Conservation (phyloP, 53 echinoderm and acorn worm species). For the Crossaster papposus region DNA sequence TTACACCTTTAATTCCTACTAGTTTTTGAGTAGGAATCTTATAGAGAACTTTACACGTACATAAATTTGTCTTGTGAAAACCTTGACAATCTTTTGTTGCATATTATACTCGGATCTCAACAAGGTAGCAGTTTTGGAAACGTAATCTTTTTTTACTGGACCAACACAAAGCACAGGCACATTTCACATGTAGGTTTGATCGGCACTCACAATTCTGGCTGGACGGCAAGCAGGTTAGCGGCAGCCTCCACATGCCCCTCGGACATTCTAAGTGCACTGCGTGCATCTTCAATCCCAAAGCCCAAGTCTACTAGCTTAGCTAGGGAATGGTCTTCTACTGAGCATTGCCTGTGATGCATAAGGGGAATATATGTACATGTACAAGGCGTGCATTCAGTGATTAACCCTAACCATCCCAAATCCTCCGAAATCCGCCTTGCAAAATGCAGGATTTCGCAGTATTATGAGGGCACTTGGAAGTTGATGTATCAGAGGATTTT, state of each 20-base stretch:
- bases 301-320: conserved; percentile 62
- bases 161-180: background rate
- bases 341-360: conserved; percentile 23
- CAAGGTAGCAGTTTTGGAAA: too few species aligned
- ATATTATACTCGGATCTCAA: too few species aligned
- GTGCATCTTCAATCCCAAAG: conserved; percentile 55
- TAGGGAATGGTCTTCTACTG: conserved; percentile 62
- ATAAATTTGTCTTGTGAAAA: too few species aligned
- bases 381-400: background rate
- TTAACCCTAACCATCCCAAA: too few species aligned
- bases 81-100: too few species aligned
- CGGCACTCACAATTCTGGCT: conserved; percentile 65
- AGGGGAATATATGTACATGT: background rate
- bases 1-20: too few species aligned
- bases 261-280: conserved; percentile 61
- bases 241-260: conserved; percentile 61
- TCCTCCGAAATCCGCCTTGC: too few species aligned
- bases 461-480: too few species aligned
- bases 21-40: too few species aligned
- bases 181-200: background rate
- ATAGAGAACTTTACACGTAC: too few species aligned
- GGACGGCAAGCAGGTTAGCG: conserved; percentile 51
- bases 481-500: too few species aligned
- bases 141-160: background rate
- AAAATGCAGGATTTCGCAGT: background rate